Evolutionary conservation across 30 jellyfish, hydroid and myxozoan genomes (phyloP), one percentile per base, ranked within the genome.

Genomic region (Aurelia sp.): DNA sequence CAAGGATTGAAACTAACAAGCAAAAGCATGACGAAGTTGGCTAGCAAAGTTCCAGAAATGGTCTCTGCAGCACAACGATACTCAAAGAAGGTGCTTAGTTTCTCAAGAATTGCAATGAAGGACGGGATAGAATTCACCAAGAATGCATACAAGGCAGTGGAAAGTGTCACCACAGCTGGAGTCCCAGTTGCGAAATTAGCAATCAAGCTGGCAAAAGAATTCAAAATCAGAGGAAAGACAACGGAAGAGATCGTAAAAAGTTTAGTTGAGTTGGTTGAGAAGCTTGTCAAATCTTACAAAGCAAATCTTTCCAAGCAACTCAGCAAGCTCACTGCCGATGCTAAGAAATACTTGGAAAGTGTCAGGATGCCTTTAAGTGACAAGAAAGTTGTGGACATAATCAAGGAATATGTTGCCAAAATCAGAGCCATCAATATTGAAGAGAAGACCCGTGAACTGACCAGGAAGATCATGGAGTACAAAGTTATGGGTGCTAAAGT

Each of bases 151-250:
- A 78, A 33, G 18, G 92, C 91, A 16, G 82, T 88, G 16, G 78
- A 71, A 61, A 90, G 89, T 81, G 44, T 95, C 53, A 95, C 96
- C 30, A 91, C 85, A 72, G 85, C 96, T 44, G 89, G 92, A 8
- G 66, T 66, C 51, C 99, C 99, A 0, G 99, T 95, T 57, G 91
- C 89, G 3, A 84, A 69, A 48, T 58, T 62, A 40, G 99, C 99
- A 17, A 31, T 86, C 81, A 81, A 95, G 78, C 85, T 95, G 59
- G 93, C 95, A 20, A 95, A 73, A 63, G 97, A 89, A 27, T 95
- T 95, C 96, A 86, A 90, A 74, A 78, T 95, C 84, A 81, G 94
- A 65, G 98, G 98, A 40, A 85, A 81, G 74, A 85, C 99, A 30
- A 74, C 92, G 12, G 97, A 95, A 51, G 95, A 81, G 30, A 66